Evolutionary conservation across 2,797 vertebrate genomes (phyloP), one percentile per base, ranked within the genome.

Genomic region (Vireo griseus): DNA sequence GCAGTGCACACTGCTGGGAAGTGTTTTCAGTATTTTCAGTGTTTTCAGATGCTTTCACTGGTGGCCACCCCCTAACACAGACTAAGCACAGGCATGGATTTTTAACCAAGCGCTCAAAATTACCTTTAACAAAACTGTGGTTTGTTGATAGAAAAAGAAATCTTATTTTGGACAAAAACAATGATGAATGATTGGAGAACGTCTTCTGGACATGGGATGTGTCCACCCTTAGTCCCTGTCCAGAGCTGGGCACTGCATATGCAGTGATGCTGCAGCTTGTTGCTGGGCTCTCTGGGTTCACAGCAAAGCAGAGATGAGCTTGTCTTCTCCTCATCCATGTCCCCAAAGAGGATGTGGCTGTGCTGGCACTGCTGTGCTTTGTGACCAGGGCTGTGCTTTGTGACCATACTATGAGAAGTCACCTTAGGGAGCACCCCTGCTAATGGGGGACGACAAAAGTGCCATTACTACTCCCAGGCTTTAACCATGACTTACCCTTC

Each of bases 1-100:
- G 22, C 73, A 68, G 66, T 1, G 3, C 1, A 2, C 8, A 3
- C 14, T 37, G 0, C 57, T 39, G 57, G 21, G 17, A 54, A 55
- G 11, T 5, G 24, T 47, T 63, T 88, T 16, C 72, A 55, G 29
- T 19, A 57, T n/a, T n/a, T n/a, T n/a, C n/a, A n/a, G n/a, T n/a
- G n/a, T n/a, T n/a, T n/a, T n/a, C 44, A 25, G 18, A 26, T 31
- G 33, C 6, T 28, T 10, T 11, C 2, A 1, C 20, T 9, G 5
- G 26, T 4, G 35, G 50, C 61, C 44, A 4, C 52, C 11, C 35
- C 11, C 37, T 44, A 21, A 39, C 1, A 71, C 16, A 74, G 33
- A 68, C 3, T 8, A 58, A 69, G 20, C 29, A 50, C 6, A 71
- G 16, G 13, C 21, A 50, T 21, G 7, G 42, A 28, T 26, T 79